phyloP scores from a whole-genome alignment of 1,140 invertebrate genomes.

The Lucilia sericata region DNA sequence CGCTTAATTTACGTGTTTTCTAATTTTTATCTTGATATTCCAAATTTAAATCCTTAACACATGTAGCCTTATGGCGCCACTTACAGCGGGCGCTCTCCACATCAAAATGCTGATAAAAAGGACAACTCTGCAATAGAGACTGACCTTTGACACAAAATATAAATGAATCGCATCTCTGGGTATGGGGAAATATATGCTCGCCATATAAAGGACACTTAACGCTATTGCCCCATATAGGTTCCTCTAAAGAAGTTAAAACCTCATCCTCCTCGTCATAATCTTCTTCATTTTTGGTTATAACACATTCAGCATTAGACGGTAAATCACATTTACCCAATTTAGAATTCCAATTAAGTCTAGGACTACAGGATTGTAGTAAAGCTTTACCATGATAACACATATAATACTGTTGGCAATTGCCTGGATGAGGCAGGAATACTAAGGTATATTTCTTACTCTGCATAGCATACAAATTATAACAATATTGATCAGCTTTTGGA shows the following conservation, averaged over 20 bases:
- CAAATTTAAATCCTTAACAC: constrained; percentile 59
- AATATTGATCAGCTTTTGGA: constrained; percentile 55
- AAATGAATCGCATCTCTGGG: constrained; percentile 63
- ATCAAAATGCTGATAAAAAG: constrained; percentile 63
- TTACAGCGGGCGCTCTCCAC: constrained; percentile 59
- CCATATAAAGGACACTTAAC: constrained; percentile 60
- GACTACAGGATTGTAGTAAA: constrained; percentile 59
- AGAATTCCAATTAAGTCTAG: constrained; percentile 61
- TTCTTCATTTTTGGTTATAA: constrained; percentile 4
- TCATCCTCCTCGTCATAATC: neutral
- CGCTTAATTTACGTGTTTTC: neutral
- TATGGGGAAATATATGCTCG: constrained; percentile 61
- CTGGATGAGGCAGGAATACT: constrained; percentile 58
- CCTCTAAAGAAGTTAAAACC: neutral
- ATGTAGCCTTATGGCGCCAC: constrained; percentile 56
- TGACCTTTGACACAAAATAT: constrained; percentile 65
- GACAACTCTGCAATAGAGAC: constrained; percentile 61
- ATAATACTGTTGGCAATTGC: constrained; percentile 57
- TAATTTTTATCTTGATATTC: constrained; percentile 34
- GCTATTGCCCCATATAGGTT: neutral
- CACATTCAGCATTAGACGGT: constrained; percentile 57
- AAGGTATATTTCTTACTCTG: constrained; percentile 51
- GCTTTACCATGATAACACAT: constrained; percentile 65
- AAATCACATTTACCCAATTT: constrained; percentile 61
- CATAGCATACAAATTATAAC: constrained; percentile 49